Base-by-base conservation (phyloP, 2,888 invertebrate genomes). In the Iphiclides podalirius region DNA sequence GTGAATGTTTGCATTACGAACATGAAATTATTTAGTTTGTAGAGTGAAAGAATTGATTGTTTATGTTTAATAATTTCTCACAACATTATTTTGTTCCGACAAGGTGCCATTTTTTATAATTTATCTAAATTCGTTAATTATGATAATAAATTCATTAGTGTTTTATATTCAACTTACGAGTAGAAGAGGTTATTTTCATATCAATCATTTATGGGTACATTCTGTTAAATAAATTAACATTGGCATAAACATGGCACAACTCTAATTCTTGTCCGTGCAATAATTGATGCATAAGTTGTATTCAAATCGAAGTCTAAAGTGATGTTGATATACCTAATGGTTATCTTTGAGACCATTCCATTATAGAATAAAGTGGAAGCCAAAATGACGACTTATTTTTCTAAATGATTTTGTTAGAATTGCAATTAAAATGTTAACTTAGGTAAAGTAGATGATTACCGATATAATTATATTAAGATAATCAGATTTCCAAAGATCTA, bases 341-440 rank as follows among this genome's bases (percentile, higher is more conserved):
- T 85, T 80, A 84, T 65, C 73, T 73, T 78, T 79, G 76, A 82
- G 75, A 84, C 87, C 85, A 87, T 88, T 88, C 87, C 88, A 87
- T 80, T 83, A 70, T 75, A 81, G 67, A 68, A 67, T 83, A 79
- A 79, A 77, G 78, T 81, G 76, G 80, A 86, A 81, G 87, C 86
- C 87, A 87, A 87, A 85, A 83, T 81, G 77, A 83, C 76, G 81
- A 86, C 79, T 87, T 88, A 87, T 87, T 88, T 88, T 88, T 88
- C 83, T 87, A 88, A 83, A 79, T 71, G 59, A 70, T 86, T 86
- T 87, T 88, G 84, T 88, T 87, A 86, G 77, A 82, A 78, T 81
- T 78, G 83, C 86, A 79, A 80, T 74, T 79, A 69, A 78, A 71
- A 63, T 69, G 55, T 61, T 45, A 34, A 65, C 70, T 79, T 77